Evolutionary conservation across 2,113 vertebrate species (phyloP), one percentile per base, ranked within the genome.

Genomic region (Microtus richardsoni): DNA sequence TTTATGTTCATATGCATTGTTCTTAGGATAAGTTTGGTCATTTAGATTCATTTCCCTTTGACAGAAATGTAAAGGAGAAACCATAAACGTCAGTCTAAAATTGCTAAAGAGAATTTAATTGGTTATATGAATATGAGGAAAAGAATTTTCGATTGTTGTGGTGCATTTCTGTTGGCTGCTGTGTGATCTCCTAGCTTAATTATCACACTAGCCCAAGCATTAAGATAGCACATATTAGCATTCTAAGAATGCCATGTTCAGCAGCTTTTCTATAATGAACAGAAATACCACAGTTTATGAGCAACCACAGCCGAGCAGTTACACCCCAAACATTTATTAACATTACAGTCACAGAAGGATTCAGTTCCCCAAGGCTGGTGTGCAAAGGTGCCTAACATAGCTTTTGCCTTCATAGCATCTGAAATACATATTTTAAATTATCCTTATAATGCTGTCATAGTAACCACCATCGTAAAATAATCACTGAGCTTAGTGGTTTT

Each of bases 381-480:
- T 14, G 84, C 28, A 87, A 74, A 96, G 44, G 73, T 93, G 77
- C 7, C 26, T 83, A 84, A 89, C 78, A 44, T 70, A 88, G 82
- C 79, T 71, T 85, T 17, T 7, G 30, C 41, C 47, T 71, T n/a
- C 6, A 89, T 21, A 79, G 60, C n/a, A 91, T 30, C 26, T 74
- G 89, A 84, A 96, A 88, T 85, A 60, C 0, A 54, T 90, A 93
- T 44, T 94, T 93, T 86, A 91, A 94, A 71, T 83, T 92, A 91
- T 89, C 19, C 1, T 73, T 17, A 78, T 21, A 17, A 36, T 88
- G 21, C 7, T 28, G 70, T 87, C 78, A 92, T 74, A 80, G 74
- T 77, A 44, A 71, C 9, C 12, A 66, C 74, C 74, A 94, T 74
- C 80, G 74, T 77, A 49, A 66, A 47, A 70, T 58, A 75, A 78